Base-by-base conservation (phyloP, 2,113 vertebrate species). In the Rhagologus leucostigma region DNA sequence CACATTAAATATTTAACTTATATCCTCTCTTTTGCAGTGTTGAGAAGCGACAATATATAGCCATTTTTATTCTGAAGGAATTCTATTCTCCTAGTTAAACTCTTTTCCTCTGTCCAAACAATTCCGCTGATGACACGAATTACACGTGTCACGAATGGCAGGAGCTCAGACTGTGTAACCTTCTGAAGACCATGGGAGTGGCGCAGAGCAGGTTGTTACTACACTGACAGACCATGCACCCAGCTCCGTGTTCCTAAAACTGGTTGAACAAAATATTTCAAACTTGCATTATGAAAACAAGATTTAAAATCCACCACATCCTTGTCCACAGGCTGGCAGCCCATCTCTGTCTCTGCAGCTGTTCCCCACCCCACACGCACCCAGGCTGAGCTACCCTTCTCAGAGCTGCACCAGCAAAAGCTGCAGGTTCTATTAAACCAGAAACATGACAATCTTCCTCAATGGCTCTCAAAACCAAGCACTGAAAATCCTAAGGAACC, bases 51-150 rank as follows among this genome's bases (percentile, higher is more conserved):
- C 47, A 84, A 70, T 39, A n/a, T 16, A 71, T 7, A 47, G 27
- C 9, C 47, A 46, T 59, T 81, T 89, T 87, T 75, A 70, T 49
- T 42, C 42, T n/a, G 24, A 74, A 88, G 76, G 41, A 88, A 90
- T 87, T 84, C 42, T 87, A 10, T 59, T 75, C 39, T 93, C 87
- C 65, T 87, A 84, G 94, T 95, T 95, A 96, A 93, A 94, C 70
- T 83, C 60, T 76, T 56, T 89, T 93, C 41, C 62, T 79, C 29
- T 94, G 67, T 90, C 79, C 39, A 77, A 64, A 91, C 3, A 2
- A 75, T 86, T 92, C 55, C 50, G 65, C 30, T 57, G 55, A 68
- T 87, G 69, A 83, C 82, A 84, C 37, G 81, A 91, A 79, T 82
- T 78, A 14, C 33, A 71, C 16, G 35, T 64, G 41, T 64, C 68